Percentiles rank a stretch among this genome's conserved stretches.
phyloP scores from a whole-genome alignment of 2,113 vertebrate genomes.

The Bothrops jararaca region DNA sequence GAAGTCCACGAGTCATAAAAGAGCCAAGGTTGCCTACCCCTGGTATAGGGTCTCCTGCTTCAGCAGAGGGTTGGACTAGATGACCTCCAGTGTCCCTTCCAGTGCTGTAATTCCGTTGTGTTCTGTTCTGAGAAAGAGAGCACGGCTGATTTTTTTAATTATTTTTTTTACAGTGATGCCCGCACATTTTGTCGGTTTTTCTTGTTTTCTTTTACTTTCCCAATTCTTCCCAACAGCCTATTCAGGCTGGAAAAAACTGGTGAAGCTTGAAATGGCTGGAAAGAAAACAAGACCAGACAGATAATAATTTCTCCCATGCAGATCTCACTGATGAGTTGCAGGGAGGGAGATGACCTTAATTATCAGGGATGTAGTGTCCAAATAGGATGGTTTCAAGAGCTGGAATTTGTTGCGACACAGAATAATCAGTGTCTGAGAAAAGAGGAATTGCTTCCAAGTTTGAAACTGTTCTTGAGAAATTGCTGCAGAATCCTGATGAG shows the following conservation, averaged over 20 bases:
- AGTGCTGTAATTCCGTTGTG: neutral
- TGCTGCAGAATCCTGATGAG: slow-evolving; percentile 9
- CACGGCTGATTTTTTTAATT: too few species aligned
- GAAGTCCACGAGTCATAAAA: too few species aligned
- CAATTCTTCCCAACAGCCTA: neutral
- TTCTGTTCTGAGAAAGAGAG: neutral
- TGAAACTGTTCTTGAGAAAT: neutral
- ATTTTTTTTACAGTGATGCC: too few species aligned
- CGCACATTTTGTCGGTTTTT: neutral
- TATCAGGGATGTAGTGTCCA: neutral
- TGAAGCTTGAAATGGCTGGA: slow-evolving; percentile 60
- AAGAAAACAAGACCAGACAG: slow-evolving; percentile 57
- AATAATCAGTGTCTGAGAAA: neutral
- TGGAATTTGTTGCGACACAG: slow-evolving; percentile 21
- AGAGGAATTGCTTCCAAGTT: slow-evolving; percentile 7
- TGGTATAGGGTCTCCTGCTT: too few species aligned
- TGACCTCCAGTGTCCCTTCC: neutral
- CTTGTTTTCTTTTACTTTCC: neutral
- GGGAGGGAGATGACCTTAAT: slow-evolving; percentile 41
- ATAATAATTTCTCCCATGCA: slow-evolving; percentile 48
- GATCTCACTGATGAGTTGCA: slow-evolving; percentile 62
- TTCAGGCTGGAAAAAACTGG: slow-evolving; percentile 40
- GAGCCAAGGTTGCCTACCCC: too few species aligned
- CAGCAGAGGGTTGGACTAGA: neutral
- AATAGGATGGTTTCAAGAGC: neutral